Base-by-base conservation (phyloP, 2,888 invertebrate genomes). In the Lepidocyrtoides sp. region DNA sequence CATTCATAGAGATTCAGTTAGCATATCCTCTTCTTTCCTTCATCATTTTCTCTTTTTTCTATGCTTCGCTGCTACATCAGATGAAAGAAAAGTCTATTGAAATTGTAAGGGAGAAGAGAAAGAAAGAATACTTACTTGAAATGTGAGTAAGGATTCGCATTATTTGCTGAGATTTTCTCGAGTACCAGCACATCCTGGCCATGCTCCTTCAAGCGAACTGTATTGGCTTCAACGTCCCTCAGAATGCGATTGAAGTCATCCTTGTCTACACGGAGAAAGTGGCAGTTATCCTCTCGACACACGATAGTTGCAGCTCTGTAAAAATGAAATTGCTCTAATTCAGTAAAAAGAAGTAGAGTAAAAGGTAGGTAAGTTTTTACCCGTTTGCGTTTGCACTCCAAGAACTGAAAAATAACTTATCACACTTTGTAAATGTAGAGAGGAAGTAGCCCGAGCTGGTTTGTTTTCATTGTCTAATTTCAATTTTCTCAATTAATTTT, bases 181-280 rank as follows among this genome's bases (percentile, higher is more conserved):
- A 98, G 95, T 57, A 98, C 97, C 94, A 98, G 95, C 57, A 98
- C 98, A 95, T 98, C 98, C 94, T 97, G 97, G 60, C 97, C 97
- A 94, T 98, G 97, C 95, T 98, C 98, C 95, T 98, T 97, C 94
- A 98, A 96, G 77, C 98, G 96, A 72, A 98, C 97, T 51, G 98
- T 98, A 95, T 98, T 98, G n/a, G 98, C 97, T 95, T 98, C 98
- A 51, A 98, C 98, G 95, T 98, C 98, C 94, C 97, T 95, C 92
- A 97, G 95, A 44, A 75, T 75, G 14, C 72, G 96, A 95, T 98
- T 97, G 95, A 98, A 98, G 95, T 98, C 97, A 93, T 97, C 97
- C 95, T 98, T 98, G 95, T 98, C 98, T 66, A 98, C 98, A 75
- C 98, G 96, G 92, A 98, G 95, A 95, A 98, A 97, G 95, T 98